Evolutionary conservation across 2,797 vertebrate species (phyloP).

Genomic region (Lindbergichthys nudifrons): DNA sequence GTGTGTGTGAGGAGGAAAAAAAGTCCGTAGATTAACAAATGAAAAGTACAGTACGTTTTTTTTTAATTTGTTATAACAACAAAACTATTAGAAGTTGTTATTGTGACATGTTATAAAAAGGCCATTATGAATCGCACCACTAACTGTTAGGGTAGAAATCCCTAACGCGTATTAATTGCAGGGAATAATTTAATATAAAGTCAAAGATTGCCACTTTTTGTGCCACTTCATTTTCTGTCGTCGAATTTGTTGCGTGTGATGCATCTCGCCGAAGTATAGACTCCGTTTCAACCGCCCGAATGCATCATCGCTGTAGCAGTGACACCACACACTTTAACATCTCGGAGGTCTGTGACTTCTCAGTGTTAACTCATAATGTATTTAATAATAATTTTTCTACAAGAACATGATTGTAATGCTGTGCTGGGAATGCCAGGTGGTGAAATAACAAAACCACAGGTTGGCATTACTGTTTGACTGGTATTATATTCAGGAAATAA

Average conservation of each 20-base stretch:
- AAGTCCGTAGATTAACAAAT: constrained; percentile 13
- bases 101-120: constrained; percentile 20
- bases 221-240: constrained; percentile 14
- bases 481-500: constrained; percentile 34
- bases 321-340: constrained; percentile 32
- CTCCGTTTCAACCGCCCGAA: constrained; percentile 39
- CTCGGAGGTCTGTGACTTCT: constrained; percentile 55
- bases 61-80: constrained; percentile 38
- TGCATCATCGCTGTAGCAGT: constrained; percentile 28
- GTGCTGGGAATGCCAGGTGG: constrained; percentile 34
- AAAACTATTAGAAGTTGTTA: background rate
- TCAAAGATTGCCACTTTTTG: constrained; percentile 14
- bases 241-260: background rate
- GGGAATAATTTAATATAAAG: constrained; percentile 27
- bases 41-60: background rate
- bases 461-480: constrained; percentile 11
- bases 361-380: constrained; percentile 41
- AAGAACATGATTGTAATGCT: constrained; percentile 55
- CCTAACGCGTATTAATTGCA: constrained; percentile 28
- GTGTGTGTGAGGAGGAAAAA: constrained; percentile 16
- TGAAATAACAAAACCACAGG: constrained; percentile 11
- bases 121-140: constrained; percentile 24
- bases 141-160: constrained; percentile 20
- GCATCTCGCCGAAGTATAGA: background rate
- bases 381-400: constrained; percentile 55